Conservation (phyloP, 2,113 vertebrate genomes). For the Elephas maximus region DNA sequence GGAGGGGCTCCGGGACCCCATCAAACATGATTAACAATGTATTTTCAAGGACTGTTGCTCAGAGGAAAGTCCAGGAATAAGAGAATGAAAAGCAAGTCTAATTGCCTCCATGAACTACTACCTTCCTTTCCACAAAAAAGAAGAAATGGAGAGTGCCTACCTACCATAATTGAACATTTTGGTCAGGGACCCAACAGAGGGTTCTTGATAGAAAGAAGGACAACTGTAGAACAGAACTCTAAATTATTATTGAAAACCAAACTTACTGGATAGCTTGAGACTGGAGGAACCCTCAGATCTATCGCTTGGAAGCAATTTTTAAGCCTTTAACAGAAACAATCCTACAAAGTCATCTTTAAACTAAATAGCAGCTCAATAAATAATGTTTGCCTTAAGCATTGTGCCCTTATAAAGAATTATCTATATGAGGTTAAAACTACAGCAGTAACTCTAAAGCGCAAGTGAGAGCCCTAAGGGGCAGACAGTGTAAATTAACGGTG, state of each 20-base stretch:
- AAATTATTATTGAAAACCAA: not conserved
- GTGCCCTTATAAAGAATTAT: not conserved
- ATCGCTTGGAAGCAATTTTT: not conserved
- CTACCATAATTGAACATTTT: not conserved
- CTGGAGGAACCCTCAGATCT: not conserved
- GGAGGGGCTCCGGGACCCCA: not conserved
- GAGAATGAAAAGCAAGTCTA: not conserved
- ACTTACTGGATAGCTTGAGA: not conserved
- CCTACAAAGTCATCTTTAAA: not conserved
- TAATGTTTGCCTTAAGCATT: not conserved
- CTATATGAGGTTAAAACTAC: not conserved
- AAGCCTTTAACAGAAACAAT: not conserved
- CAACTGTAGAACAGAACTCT: not conserved
- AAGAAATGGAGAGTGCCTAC: not conserved
- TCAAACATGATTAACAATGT: not conserved
- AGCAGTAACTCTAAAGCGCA: not conserved
- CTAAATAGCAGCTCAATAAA: not conserved
- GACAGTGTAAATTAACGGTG: too few species aligned
- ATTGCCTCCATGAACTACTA: not conserved
- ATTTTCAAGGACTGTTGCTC: not conserved
- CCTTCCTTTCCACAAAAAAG: not conserved
- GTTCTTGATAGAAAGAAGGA: not conserved
- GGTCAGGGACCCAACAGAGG: not conserved
- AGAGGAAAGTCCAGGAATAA: not conserved
- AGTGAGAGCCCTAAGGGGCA: not conserved